phyloP scores from a whole-genome alignment of 2,888 invertebrate genomes.

The Nesidiocoris tenuis region DNA sequence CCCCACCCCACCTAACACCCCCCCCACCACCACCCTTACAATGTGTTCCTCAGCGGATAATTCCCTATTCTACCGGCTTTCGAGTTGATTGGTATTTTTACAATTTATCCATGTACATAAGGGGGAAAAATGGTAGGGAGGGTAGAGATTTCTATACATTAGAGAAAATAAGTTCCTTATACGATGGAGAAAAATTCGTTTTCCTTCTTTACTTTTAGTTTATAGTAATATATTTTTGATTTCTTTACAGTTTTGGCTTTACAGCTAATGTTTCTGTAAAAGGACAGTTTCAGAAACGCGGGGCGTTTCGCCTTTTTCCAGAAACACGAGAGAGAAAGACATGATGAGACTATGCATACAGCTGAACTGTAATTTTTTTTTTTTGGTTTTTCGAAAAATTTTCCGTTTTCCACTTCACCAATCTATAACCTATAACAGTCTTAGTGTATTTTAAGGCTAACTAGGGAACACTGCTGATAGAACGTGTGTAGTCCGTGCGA shows the following conservation, averaged over 20 bases:
- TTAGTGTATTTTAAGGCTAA: slow-evolving; percentile 49
- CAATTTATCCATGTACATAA: background rate
- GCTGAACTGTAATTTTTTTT: slow-evolving; percentile 37
- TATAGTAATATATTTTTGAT: slow-evolving; percentile 18
- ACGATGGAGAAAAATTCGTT: slow-evolving; percentile 36
- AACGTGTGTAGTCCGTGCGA: slow-evolving; percentile 39
- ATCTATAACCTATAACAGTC: slow-evolving; percentile 45
- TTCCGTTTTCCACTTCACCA: slow-evolving; percentile 6
- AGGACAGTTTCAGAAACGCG: slow-evolving; percentile 15
- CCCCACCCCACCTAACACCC: too few relatives aligned
- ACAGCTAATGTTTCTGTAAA: slow-evolving; percentile 39
- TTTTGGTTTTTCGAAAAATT: slow-evolving; percentile 27
- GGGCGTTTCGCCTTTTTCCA: slow-evolving; percentile 18
- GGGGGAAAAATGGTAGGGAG: slow-evolving; percentile 13
- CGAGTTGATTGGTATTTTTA: too few relatives aligned
- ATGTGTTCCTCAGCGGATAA: too few relatives aligned
- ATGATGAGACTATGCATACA: slow-evolving; percentile 43
- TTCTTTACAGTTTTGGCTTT: slow-evolving; percentile 12
- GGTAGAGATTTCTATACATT: slow-evolving; percentile 5
- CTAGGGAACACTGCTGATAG: slow-evolving; percentile 47
- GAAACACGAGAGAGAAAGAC: slow-evolving; percentile 44
- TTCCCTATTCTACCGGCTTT: too few relatives aligned
- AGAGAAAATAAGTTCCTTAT: slow-evolving; percentile 20
- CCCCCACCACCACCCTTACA: too few relatives aligned
- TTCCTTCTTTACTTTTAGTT: slow-evolving; percentile 1